Base-by-base conservation (phyloP, 2,797 vertebrate species). In the Apogon talboti region DNA sequence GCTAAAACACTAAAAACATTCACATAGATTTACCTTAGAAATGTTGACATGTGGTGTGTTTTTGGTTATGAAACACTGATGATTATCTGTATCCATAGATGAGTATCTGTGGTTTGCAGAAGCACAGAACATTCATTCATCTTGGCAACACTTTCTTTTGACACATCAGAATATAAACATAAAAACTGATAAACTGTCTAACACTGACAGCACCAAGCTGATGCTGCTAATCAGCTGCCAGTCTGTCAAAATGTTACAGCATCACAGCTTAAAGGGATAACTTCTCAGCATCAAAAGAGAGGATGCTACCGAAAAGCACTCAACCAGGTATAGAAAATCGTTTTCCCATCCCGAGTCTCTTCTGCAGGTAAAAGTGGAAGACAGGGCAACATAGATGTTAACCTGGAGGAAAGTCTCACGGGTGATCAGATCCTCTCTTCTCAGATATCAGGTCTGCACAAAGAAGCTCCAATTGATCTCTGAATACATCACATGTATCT, bases 401-500 rank as follows among this genome's bases (percentile, higher is more conserved):
- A 55, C 48, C 37, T 15, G 18, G 14, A 54, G 46, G 21, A 43
- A 18, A 37, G 11, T 56, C 37, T 74, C 58, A 47, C 10, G 10
- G 71, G n/a, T 59, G 63, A 78, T 79, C 48, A 58, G 0, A 44
- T 66, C 55, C 6, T 4, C 56, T 78, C 62, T 56, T 59, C 61
- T 48, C 57, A 46, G 47, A 52, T 35, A 73, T 66, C 44, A 46
- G 41, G 16, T 58, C 12, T 41, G 64, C 24, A 42, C 24, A 61
- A 37, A 74, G 65, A 54, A 28, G 53, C 56, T 16, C 46, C 49
- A 11, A 19, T 16, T 49, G 66, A 62, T 69, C 65, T 69, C 37
- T 37, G 47, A 67, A 48, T 3, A 42, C 65, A 33, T 19, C 0
- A 10, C 28, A 6, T 13, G 0, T 9, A 37, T 6, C n/a, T 9